Evolutionary conservation across 2,797 vertebrate species (phyloP).

Genomic region (Vultur gryphus): DNA sequence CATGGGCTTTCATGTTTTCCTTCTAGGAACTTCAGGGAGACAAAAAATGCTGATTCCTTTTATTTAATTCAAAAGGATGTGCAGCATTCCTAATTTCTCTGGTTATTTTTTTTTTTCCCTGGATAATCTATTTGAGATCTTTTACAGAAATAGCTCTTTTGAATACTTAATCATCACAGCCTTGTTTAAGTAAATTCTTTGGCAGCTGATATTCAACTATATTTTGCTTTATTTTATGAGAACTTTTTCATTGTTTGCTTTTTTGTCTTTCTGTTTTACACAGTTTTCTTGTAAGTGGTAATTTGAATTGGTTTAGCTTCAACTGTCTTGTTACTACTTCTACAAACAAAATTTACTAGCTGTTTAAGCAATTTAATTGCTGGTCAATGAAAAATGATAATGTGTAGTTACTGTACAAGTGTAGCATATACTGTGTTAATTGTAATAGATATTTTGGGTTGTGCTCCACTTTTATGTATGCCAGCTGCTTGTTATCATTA

Average conservation of each 20-base stretch:
- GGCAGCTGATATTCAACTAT: neutral
- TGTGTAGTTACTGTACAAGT: neutral
- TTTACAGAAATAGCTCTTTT: neutral
- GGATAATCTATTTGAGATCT: neutral
- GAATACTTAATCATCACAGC: neutral
- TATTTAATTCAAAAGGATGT: neutral
- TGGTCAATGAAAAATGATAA: neutral
- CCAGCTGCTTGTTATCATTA: neutral
- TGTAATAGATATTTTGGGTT: neutral
- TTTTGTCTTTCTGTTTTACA: neutral
- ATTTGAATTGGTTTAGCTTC: neutral
- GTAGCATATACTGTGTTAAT: neutral
- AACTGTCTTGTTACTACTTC: neutral
- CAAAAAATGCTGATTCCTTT: neutral
- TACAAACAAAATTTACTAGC: neutral
- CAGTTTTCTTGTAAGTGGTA: neutral
- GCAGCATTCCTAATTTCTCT: neutral
- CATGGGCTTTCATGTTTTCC: neutral
- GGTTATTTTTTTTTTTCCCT: neutral
- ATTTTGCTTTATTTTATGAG: neutral
- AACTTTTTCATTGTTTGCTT: neutral
- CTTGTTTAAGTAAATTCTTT: neutral
- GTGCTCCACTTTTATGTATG: conserved; percentile 29
- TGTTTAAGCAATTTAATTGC: neutral
- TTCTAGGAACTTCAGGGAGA: neutral